Evolutionary conservation across 1,140 invertebrate species (phyloP).

Genomic region (Leptonema lineaticorne): DNA sequence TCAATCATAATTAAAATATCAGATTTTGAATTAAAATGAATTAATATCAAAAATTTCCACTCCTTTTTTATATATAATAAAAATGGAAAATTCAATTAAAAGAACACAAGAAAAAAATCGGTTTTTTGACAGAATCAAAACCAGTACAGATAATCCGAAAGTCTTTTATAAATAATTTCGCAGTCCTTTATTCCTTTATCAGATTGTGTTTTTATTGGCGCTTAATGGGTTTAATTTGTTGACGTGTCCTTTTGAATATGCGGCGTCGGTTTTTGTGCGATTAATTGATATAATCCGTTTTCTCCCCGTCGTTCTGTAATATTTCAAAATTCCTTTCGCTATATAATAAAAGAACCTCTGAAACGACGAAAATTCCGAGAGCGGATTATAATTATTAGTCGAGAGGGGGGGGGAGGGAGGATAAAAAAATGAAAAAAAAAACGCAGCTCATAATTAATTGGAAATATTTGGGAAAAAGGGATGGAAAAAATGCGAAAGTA

Average conservation of each 20-base stretch:
- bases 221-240: conserved; percentile 17
- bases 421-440: not conserved
- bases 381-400: not conserved
- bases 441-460: not conserved
- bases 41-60: no score
- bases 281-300: conserved; percentile 13
- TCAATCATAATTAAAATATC: no score
- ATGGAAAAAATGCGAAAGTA: no score
- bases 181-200: not conserved
- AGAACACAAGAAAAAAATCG: no score
- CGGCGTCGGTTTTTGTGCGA: not conserved
- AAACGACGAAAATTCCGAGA: no score
- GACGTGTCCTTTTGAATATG: not conserved
- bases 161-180: not conserved
- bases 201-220: conserved; percentile 15
- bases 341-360: not conserved
- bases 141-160: not conserved
- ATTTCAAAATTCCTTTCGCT: not conserved
- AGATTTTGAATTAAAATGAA: no score
- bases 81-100: no score
- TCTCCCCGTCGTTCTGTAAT: not conserved
- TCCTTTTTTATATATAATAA: no score
- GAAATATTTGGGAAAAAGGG: no score
- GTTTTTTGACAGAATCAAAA: no score
- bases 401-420: no score